Evolutionary conservation across 2,113 vertebrate species (phyloP).

Genomic region (Passerina amoena): DNA sequence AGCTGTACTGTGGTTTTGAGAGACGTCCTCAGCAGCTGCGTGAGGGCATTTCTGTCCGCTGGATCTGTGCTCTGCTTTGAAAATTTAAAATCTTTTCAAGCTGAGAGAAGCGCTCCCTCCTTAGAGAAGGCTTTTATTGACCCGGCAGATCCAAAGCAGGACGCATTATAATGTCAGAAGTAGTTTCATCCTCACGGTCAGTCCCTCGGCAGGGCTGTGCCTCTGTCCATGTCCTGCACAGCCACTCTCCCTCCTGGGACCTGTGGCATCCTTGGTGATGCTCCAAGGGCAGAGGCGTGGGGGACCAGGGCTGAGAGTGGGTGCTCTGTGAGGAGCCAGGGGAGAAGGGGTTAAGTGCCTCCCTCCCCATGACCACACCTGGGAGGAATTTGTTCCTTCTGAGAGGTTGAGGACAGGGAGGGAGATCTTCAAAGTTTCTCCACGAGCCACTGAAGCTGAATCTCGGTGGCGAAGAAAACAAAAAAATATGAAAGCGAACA

Average conservation of each 20-base stretch:
- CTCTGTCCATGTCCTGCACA: accelerated
- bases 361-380: accelerated
- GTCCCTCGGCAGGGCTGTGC: neutral
- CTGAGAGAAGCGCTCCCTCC: neutral
- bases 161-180: neutral
- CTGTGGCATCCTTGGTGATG: neutral
- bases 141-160: neutral
- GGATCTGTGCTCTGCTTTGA: neutral
- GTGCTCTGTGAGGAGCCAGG: accelerated
- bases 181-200: neutral
- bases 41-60: neutral
- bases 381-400: neutral
- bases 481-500: constrained; percentile 37
- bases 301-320: neutral
- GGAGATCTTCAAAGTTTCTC: constrained; percentile 44
- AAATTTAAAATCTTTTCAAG: neutral
- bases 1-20: neutral
- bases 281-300: accelerated
- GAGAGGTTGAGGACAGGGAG: constrained; percentile 2
- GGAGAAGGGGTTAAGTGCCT: too few relatives aligned
- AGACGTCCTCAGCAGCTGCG: neutral
- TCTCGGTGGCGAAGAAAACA: constrained; percentile 31
- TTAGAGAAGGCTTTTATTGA: neutral
- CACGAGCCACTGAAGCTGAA: neutral
- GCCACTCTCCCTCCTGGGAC: neutral